Evolutionary conservation across 1,140 invertebrate species (phyloP).

Genomic region (Plectrocnemia conspersa): DNA sequence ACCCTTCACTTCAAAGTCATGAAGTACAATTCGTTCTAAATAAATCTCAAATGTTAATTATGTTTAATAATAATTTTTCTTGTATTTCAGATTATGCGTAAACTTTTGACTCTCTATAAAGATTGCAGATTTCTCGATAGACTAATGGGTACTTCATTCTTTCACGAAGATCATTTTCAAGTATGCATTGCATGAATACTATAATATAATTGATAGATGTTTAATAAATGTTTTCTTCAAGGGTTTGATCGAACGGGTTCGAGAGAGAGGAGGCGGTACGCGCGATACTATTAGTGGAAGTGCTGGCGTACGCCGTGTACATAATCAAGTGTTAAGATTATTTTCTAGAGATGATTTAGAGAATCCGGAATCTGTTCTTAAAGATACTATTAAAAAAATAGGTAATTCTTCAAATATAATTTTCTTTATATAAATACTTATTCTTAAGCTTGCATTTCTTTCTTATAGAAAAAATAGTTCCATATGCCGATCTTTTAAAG

Average conservation of each 20-base stretch:
- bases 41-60: not conserved
- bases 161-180: conserved; percentile 73
- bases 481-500: no score
- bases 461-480: no score
- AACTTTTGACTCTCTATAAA: conserved; percentile 77
- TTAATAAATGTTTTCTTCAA: conserved; percentile 22
- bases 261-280: conserved; percentile 42
- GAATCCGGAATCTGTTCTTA: no score
- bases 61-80: conserved; percentile 18
- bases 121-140: conserved; percentile 81
- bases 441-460: no score
- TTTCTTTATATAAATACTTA: no score
- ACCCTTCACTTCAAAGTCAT: conserved; percentile 66
- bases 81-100: conserved; percentile 60
- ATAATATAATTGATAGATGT: conserved; percentile 4
- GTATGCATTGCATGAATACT: conserved; percentile 34
- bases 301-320: conserved; percentile 46
- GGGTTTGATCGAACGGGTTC: conserved; percentile 47
- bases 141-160: conserved; percentile 78
- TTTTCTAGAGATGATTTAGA: conserved; percentile 39
- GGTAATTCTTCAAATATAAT: no score
- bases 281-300: conserved; percentile 2
- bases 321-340: conserved; percentile 47
- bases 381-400: no score
- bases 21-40: conserved; percentile 49